These are phyloP conservation scores for Scaptomyza polygonia DNA, from an alignment of 2,888 invertebrate genomes.

Conservation along the genomic window DNA sequence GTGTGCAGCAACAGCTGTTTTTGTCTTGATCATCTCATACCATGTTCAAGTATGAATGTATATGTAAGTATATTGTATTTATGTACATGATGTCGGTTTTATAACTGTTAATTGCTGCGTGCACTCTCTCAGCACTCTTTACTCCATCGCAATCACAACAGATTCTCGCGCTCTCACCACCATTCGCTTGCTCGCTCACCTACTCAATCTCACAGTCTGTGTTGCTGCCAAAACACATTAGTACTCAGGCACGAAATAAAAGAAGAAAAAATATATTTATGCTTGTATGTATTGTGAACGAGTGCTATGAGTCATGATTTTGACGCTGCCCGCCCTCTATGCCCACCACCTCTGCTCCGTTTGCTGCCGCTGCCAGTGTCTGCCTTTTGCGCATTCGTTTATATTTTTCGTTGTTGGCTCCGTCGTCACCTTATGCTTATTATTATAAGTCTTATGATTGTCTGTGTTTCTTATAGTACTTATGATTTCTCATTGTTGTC, in stretches of 20 bases:
- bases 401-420: slow-evolving; percentile 40
- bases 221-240: slow-evolving; percentile 74
- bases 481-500: slow-evolving; percentile 76
- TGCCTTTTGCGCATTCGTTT: slow-evolving; percentile 77
- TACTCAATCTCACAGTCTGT: slow-evolving; percentile 14
- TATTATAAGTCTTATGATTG: slow-evolving; percentile 70
- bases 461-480: slow-evolving; percentile 63
- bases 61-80: too few relatives aligned
- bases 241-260: slow-evolving; percentile 78
- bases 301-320: slow-evolving; percentile 77
- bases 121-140: slow-evolving; percentile 9
- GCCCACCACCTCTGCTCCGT: slow-evolving; percentile 16
- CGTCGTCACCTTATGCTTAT: slow-evolving; percentile 79
- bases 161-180: slow-evolving; percentile 25
- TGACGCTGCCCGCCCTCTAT: slow-evolving; percentile 23
- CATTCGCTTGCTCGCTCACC: slow-evolving; percentile 17
- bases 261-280: slow-evolving; percentile 58
- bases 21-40: slow-evolving; percentile 33
- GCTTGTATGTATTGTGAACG: slow-evolving; percentile 47
- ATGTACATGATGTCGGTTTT: slow-evolving; percentile 59
- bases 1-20: slow-evolving; percentile 57
- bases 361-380: slow-evolving; percentile 35
- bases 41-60: too few relatives aligned
- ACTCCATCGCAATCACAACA: not conserved
- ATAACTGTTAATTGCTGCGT: slow-evolving; percentile 50